phyloP scores from a whole-genome alignment of 2,113 vertebrate genomes.

The Pseudolaguvia tuberculata region DNA sequence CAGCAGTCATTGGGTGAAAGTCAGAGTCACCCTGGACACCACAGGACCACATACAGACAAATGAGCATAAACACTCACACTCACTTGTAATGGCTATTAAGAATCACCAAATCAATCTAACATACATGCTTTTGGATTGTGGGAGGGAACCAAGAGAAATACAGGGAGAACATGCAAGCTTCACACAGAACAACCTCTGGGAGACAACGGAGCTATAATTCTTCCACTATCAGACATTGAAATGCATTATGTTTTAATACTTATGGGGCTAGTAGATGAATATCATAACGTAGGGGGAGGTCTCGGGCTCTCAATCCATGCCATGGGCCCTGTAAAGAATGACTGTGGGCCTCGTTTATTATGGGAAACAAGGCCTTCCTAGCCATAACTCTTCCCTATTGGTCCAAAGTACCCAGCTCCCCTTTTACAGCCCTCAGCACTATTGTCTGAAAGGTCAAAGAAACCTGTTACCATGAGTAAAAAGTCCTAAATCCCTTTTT shows the following conservation, averaged over 20 bases:
- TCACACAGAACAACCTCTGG: no score
- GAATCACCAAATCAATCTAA: no score
- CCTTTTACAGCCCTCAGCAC: constrained; percentile 43
- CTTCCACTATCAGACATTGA: no score
- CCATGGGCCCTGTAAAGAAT: constrained; percentile 23
- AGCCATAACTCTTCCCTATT: constrained; percentile 46
- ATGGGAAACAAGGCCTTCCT: constrained; percentile 54
- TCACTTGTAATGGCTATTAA: no score
- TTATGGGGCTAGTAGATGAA: constrained; percentile 15
- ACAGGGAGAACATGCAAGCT: no score
- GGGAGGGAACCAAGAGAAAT: no score
- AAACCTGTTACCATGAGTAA: constrained; percentile 50
- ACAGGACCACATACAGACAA: no score
- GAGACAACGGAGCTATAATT: no score
- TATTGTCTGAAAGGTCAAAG: constrained; percentile 54
- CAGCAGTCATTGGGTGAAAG: no score
- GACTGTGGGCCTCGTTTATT: constrained; percentile 48
- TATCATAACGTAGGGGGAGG: constrained; percentile 19
- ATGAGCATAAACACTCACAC: no score
- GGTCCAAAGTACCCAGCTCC: constrained; percentile 36
- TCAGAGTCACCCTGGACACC: no score
- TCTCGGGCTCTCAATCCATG: constrained; percentile 19
- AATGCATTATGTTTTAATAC: not conserved
- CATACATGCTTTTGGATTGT: no score
- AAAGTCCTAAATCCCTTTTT: constrained; percentile 46